These are phyloP conservation scores for Ginglymostoma cirratum DNA, from an alignment of 2,113 vertebrate species.

Conservation along the genomic window DNA sequence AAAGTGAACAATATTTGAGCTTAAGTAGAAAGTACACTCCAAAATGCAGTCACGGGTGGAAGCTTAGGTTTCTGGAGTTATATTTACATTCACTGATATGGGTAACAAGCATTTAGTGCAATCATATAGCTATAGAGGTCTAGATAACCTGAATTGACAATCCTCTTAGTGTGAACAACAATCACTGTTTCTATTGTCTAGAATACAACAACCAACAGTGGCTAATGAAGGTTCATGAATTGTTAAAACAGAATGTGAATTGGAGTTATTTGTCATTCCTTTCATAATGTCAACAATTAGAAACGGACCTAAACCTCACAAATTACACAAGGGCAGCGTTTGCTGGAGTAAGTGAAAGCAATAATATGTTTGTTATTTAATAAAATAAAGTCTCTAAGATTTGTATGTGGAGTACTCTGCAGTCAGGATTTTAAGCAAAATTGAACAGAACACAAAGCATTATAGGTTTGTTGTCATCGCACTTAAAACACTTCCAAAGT, in stretches of 20 bases:
- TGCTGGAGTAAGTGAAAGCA: background rate
- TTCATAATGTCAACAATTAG: background rate
- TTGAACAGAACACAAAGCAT: background rate
- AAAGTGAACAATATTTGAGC: background rate
- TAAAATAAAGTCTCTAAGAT: background rate
- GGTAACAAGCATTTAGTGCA: background rate
- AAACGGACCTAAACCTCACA: background rate
- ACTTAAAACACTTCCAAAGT: background rate
- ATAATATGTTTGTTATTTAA: background rate
- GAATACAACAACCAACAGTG: background rate
- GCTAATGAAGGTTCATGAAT: constrained; percentile 14
- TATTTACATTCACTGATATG: background rate
- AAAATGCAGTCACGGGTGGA: background rate
- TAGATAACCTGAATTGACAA: background rate
- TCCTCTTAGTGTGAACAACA: background rate
- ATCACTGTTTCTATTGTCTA: background rate
- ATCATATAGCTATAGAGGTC: background rate
- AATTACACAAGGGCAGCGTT: background rate
- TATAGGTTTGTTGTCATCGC: background rate
- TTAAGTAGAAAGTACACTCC: background rate
- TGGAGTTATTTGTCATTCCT: background rate
- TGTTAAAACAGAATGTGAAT: background rate
- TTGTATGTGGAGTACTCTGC: background rate
- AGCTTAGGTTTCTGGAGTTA: background rate
- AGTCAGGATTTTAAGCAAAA: background rate